Conservation (phyloP, 1,140 invertebrate genomes). For the Delia radicum region DNA sequence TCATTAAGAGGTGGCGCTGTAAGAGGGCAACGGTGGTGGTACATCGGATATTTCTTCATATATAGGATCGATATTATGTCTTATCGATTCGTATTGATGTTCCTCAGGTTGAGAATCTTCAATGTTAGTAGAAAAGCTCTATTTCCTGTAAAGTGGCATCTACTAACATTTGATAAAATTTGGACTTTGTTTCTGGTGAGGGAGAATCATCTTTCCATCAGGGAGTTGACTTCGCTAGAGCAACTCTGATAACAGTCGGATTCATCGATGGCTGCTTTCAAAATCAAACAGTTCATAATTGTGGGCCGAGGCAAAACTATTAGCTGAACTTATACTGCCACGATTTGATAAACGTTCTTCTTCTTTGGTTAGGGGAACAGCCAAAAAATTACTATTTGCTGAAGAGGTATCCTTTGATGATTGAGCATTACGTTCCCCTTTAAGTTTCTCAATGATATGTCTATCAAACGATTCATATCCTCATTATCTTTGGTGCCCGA, state of each 20-base stretch:
- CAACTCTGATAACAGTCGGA: conserved; percentile 69
- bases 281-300: conserved; percentile 59
- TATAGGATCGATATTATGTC: conserved; percentile 73
- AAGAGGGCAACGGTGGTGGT: conserved; percentile 72
- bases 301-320: conserved; percentile 57
- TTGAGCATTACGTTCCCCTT: conserved; percentile 53
- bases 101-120: conserved; percentile 61
- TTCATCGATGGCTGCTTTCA: conserved; percentile 50
- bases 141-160: conserved; percentile 65
- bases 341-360: conserved; percentile 51
- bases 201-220: conserved; percentile 43
- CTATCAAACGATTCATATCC: conserved; percentile 62
- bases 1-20: conserved; percentile 70
- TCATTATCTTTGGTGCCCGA: conserved; percentile 61
- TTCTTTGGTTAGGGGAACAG: conserved; percentile 37
- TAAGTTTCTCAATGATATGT: conserved; percentile 60
- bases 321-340: conserved; percentile 58
- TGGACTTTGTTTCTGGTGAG: conserved; percentile 60
- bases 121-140: conserved; percentile 61
- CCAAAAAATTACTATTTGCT: not conserved
- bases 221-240: conserved; percentile 63
- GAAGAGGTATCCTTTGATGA: not conserved
- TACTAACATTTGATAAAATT: conserved; percentile 70
- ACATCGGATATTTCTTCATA: conserved; percentile 84
- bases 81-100: conserved; percentile 78